These are phyloP conservation scores for Darevskia nairensis DNA, from an alignment of 2,797 vertebrate genomes.

Conservation along the genomic window DNA sequence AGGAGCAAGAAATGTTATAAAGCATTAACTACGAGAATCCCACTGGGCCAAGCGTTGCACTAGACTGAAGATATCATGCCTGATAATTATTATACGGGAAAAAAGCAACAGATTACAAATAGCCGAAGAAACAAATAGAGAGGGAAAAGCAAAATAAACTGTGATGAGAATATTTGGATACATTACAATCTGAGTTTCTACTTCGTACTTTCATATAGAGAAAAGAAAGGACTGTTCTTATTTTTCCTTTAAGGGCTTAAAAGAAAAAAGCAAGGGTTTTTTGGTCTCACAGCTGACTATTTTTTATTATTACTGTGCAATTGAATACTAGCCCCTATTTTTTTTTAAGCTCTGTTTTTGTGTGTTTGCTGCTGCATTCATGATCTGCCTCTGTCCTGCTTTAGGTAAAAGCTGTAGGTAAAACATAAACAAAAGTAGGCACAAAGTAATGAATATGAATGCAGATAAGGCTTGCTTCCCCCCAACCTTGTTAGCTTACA, in stretches of 20 bases:
- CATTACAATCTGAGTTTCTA: not conserved
- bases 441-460: conserved; percentile 27
- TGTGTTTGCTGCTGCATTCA: conserved; percentile 42
- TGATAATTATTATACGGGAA: not conserved
- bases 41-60: not conserved
- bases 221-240: not conserved
- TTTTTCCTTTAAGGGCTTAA: not conserved
- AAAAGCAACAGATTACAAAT: not conserved
- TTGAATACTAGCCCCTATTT: not conserved
- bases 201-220: not conserved
- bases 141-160: not conserved
- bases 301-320: conserved; percentile 12
- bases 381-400: conserved; percentile 25
- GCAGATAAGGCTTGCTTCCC: conserved; percentile 24
- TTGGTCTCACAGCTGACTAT: not conserved
- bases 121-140: not conserved
- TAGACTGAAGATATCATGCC: not conserved
- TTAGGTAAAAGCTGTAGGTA: conserved; percentile 24
- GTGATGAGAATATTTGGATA: not conserved
- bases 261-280: not conserved
- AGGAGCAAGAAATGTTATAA: not conserved
- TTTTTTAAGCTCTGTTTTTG: conserved; percentile 27
- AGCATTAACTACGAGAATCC: not conserved
- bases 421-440: conserved; percentile 57
- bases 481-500: conserved; percentile 54